Conservation (phyloP, 2,797 vertebrate species). For the Galaxias olidus region DNA sequence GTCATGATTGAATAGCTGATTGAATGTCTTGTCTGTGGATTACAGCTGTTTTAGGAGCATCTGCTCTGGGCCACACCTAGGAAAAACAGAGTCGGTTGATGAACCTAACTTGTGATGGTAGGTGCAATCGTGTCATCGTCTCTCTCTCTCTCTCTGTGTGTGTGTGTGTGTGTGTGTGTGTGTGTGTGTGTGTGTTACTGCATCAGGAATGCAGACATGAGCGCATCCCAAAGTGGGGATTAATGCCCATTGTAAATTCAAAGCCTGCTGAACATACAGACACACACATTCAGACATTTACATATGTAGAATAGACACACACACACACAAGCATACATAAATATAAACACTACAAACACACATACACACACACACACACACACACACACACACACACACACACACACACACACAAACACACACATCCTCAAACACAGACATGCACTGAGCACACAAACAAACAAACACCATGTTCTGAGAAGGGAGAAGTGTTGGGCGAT, state of each 20-base stretch:
- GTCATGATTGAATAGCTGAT: conserved; percentile 23
- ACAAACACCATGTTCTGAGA: too few species aligned
- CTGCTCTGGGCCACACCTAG: conserved; percentile 40
- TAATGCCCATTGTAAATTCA: too few species aligned
- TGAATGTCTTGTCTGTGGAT: conserved; percentile 18
- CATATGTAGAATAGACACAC: conserved; percentile 1
- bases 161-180: not conserved
- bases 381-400: conserved; percentile 10
- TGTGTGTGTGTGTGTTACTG: not conserved
- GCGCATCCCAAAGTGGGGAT: not conserved
- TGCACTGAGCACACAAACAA: too few species aligned
- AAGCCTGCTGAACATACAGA: not conserved
- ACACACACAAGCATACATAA: conserved; percentile 30
- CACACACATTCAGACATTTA: conserved; percentile 5
- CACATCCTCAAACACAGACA: conserved; percentile 30
- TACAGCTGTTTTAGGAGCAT: conserved; percentile 35
- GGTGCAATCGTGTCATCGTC: conserved; percentile 16
- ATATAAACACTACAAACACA: not conserved
- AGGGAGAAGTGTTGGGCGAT: too few species aligned
- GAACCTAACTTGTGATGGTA: conserved; percentile 14
- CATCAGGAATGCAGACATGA: not conserved
- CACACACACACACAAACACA: conserved; percentile 24
- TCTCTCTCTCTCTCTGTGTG: not conserved
- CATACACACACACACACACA: conserved; percentile 8
- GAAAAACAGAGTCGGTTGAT: conserved; percentile 44